Conservation (phyloP, 2,113 vertebrate genomes). For the Lepus timidus region DNA sequence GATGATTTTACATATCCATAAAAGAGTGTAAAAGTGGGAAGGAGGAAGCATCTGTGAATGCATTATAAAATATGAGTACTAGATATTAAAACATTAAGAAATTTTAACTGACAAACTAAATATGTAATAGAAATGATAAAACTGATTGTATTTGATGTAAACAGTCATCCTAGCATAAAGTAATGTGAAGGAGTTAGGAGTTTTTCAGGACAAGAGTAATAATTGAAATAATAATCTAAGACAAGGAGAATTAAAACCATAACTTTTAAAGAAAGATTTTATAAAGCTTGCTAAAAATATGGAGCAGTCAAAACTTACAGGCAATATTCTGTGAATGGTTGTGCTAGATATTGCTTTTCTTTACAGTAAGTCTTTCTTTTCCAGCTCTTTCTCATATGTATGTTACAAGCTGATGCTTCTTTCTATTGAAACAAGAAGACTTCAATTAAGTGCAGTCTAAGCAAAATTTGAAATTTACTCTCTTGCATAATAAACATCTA, state of each 20-base stretch:
- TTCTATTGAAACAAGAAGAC: background rate
- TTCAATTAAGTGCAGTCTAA: background rate
- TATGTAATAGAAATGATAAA: background rate
- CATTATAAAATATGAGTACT: background rate
- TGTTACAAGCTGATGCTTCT: background rate
- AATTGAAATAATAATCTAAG: background rate
- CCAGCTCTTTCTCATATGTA: background rate
- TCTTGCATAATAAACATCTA: background rate
- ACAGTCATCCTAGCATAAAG: background rate
- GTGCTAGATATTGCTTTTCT: background rate
- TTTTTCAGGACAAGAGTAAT: background rate
- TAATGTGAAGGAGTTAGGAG: background rate
- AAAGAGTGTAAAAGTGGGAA: background rate
- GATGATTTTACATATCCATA: background rate
- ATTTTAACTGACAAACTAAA: background rate
- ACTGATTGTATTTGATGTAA: background rate
- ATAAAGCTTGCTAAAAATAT: background rate
- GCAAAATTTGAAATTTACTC: background rate
- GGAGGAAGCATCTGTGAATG: fast-evolving
- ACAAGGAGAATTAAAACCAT: background rate
- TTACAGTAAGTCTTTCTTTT: background rate
- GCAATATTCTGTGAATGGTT: background rate
- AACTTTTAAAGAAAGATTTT: background rate
- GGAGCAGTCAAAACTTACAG: background rate
- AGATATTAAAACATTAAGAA: background rate